Base-by-base conservation (phyloP, 2,113 vertebrate genomes). In the Sinosuthora webbiana region DNA sequence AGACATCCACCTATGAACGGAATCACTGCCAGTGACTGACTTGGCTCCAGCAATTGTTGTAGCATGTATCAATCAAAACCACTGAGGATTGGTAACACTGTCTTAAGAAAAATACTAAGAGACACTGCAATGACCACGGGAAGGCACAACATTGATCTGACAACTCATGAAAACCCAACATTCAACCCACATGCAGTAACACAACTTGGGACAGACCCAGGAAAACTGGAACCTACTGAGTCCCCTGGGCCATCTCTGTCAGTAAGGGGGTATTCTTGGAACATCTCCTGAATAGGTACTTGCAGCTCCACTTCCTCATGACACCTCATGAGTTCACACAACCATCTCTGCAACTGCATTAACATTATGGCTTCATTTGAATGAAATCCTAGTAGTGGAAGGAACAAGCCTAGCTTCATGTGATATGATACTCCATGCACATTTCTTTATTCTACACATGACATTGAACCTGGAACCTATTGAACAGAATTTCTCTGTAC, bases 231-330 rank as follows among this genome's bases (percentile, higher is more conserved):
- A 67, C 19, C 23, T 52, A 39, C 33, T 5, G 19, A 62, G 37
- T 31, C n/a, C 24, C 44, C 0, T 0, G 37, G 27, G n/a, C n/a
- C 4, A 3, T 18, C n/a, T 85, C 31, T 3, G n/a, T 59, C 52
- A 39, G 4, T 15, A 42, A 62, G 7, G 7, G 23, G 25, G 14
- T 42, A 13, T 50, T 64, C 63, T 25, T 64, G 65, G 60, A 84
- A 76, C 37, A 44, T 7, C 35, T 83, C 44, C 52, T 64, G 16
- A 33, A 57, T 0, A 53, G 47, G 22, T 18, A 63, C 16, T 41
- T 6, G 4, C n/a, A 84, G 65, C 33, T 95, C 39, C 62, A n/a
- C 47, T 63, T 63, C 45, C 56, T 28, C 65, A 31, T 33, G 52
- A 89, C 28, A 70, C 23, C 59, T 74, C 42, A 24, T 6, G 30